Conservation (phyloP, 2,888 invertebrate genomes). For the Macrosoma leucophasiata region DNA sequence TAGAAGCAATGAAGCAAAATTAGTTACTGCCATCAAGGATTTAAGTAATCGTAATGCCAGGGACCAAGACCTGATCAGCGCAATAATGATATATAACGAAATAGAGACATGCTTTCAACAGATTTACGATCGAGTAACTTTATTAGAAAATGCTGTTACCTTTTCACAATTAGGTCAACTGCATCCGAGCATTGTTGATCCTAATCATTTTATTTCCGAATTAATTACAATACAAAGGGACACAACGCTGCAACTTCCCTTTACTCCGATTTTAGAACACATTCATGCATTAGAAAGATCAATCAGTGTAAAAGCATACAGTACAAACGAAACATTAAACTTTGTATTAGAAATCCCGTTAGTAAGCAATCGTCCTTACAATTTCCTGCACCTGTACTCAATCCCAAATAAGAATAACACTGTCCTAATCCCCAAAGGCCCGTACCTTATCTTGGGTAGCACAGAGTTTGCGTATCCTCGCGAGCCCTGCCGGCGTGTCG, state of each 20-base stretch:
- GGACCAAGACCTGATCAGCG: background rate
- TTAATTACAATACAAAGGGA: conserved; percentile 7
- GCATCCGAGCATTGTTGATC: conserved; percentile 13
- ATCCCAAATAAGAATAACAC: conserved; percentile 10
- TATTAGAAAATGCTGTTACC: conserved; percentile 14
- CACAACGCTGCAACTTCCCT: conserved; percentile 3
- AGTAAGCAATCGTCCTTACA: conserved; percentile 6
- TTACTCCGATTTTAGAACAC: conserved; percentile 6
- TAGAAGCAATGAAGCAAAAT: conserved; percentile 1
- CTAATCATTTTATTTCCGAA: conserved; percentile 6
- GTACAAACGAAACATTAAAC: conserved; percentile 14
- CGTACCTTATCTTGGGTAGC: conserved; percentile 28
- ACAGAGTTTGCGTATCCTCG: conserved; percentile 29
- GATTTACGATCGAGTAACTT: conserved; percentile 7
- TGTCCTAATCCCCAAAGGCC: conserved; percentile 19
- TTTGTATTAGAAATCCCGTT: conserved; percentile 15
- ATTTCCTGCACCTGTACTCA: conserved; percentile 13
- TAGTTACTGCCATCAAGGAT: conserved; percentile 1
- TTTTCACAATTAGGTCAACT: conserved; percentile 13
- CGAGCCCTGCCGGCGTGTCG: conserved; percentile 23
- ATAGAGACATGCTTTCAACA: conserved; percentile 9
- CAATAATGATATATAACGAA: conserved; percentile 4
- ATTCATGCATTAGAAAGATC: conserved; percentile 14
- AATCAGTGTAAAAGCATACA: conserved; percentile 14
- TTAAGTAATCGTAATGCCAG: too few species aligned